A percentile compares a stretch with the other conserved stretches of the same genome.
These are phyloP conservation scores for Suncus etruscus DNA, from an alignment of 2,113 vertebrate genomes.

Conservation along the genomic window DNA sequence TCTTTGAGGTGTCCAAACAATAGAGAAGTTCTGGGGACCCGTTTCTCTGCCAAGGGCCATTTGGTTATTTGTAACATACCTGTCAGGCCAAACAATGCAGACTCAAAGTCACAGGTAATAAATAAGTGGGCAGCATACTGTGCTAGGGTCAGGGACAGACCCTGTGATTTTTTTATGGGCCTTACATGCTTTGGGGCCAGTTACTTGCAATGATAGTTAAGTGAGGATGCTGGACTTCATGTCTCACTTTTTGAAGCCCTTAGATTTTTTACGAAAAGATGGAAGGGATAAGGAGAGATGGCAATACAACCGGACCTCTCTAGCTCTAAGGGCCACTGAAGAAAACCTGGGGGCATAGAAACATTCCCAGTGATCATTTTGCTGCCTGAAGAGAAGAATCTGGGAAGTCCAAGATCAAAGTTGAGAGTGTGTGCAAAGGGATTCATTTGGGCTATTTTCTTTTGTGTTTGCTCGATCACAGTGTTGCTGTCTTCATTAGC, in stretches of 20 bases:
- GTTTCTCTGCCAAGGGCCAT: too few relatives aligned
- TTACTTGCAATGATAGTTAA: not conserved
- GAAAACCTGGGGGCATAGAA: not conserved
- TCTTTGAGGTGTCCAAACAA: not conserved
- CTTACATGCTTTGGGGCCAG: too few relatives aligned
- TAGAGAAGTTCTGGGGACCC: too few relatives aligned
- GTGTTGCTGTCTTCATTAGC: not conserved
- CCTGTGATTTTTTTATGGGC: too few relatives aligned
- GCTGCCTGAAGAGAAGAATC: not conserved
- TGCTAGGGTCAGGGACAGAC: too few relatives aligned
- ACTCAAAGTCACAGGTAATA: too few relatives aligned
- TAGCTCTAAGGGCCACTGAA: not conserved
- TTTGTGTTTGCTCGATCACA: not conserved
- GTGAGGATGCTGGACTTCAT: not conserved
- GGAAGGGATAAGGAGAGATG: conserved; percentile 27
- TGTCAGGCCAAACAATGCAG: too few relatives aligned
- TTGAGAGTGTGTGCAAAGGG: not conserved
- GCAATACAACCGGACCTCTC: not conserved
- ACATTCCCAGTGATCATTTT: not conserved
- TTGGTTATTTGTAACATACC: too few relatives aligned
- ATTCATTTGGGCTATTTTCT: not conserved
- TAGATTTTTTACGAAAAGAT: not conserved
- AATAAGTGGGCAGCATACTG: too few relatives aligned
- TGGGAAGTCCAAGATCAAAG: not conserved
- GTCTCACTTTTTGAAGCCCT: not conserved